These are phyloP conservation scores for Pipistrellus pipistrellus DNA, from an alignment of 2,797 vertebrate species.

Conservation along the genomic window DNA sequence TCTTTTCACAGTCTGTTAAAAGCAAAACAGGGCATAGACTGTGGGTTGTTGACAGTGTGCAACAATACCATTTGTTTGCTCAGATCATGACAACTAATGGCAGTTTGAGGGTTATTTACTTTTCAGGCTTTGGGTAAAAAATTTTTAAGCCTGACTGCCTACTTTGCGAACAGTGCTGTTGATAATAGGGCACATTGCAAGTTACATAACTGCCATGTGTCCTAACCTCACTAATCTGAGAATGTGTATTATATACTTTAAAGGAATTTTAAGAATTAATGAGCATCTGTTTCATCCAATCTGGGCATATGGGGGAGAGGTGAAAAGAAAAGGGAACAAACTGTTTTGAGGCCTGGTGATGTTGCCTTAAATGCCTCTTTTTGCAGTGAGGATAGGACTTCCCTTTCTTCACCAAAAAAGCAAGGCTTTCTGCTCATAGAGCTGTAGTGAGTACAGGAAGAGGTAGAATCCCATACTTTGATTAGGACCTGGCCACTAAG, in stretches of 20 bases:
- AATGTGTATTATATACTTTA: constrained; percentile 65
- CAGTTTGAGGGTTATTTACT: constrained; percentile 46
- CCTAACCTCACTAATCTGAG: constrained; percentile 61
- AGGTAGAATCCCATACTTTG: background rate
- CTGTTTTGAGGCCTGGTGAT: constrained; percentile 64
- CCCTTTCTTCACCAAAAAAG: background rate
- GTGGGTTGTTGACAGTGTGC: constrained; percentile 62
- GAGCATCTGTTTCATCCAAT: constrained; percentile 76
- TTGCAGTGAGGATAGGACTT: background rate
- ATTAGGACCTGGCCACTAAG: background rate
- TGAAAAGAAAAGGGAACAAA: constrained; percentile 69
- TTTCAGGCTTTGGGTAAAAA: constrained; percentile 54
- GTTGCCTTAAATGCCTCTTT: constrained; percentile 72
- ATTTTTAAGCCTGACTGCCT: background rate
- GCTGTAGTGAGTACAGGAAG: background rate
- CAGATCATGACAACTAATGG: constrained; percentile 46
- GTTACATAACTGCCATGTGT: constrained; percentile 64
- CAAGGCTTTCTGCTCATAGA: background rate
- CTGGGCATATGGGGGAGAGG: constrained; percentile 70
- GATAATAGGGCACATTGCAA: constrained; percentile 48
- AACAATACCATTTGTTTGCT: constrained; percentile 71
- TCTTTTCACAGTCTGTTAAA: constrained; percentile 79
- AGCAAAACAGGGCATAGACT: constrained; percentile 75
- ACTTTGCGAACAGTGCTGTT: background rate
- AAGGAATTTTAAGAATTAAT: constrained; percentile 79